A percentile compares a stretch with the other conserved stretches of the same genome.
Evolutionary conservation across 2,113 vertebrate species (phyloP).

Genomic region (Vireo altiloquus): DNA sequence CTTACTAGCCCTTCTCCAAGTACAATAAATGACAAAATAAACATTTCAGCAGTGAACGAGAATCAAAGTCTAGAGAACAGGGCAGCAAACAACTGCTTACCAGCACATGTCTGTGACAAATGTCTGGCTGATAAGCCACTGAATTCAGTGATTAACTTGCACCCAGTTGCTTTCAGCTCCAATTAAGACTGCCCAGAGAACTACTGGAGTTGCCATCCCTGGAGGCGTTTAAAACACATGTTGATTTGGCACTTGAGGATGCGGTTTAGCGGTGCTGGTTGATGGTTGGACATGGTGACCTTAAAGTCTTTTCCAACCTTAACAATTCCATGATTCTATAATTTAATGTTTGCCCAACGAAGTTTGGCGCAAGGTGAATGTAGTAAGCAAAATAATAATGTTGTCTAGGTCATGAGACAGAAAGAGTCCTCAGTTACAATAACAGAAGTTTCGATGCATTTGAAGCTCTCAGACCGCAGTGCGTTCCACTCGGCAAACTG

Average conservation of each 20-base stretch:
- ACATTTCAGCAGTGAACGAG: background rate
- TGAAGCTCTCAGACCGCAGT: background rate
- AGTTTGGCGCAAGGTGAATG: background rate
- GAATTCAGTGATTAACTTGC: background rate
- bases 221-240: background rate
- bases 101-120: background rate
- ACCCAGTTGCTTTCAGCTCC: background rate
- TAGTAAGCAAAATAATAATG: background rate
- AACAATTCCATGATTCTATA: fast-evolving
- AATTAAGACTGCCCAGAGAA: background rate
- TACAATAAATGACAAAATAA: background rate
- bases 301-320: background rate
- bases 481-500: background rate
- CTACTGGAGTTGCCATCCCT: background rate
- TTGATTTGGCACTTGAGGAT: background rate
- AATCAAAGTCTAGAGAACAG: background rate
- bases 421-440: background rate
- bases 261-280: background rate
- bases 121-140: background rate
- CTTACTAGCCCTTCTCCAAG: background rate
- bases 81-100: background rate
- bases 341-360: background rate
- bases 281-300: background rate
- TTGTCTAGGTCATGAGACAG: background rate
- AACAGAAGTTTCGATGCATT: background rate